Evolutionary conservation across 53 echinoderm and acorn worm species (phyloP).

Genomic region (Patiria pectinifera): DNA sequence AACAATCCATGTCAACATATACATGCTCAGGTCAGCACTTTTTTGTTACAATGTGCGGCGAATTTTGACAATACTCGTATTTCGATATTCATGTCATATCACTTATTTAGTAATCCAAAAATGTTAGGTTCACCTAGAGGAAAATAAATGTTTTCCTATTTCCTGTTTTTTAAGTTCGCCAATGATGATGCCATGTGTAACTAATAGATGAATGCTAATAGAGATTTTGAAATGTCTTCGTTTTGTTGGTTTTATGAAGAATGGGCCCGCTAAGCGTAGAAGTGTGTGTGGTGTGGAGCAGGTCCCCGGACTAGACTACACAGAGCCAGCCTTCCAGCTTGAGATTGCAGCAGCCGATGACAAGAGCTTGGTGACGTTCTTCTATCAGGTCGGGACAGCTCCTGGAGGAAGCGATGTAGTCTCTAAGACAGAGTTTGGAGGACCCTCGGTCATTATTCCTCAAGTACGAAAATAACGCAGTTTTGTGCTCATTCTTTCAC

Average conservation of each 20-base stretch:
- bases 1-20: no score
- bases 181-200: no score
- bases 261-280: neutral
- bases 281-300: conserved; percentile 41
- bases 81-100: no score
- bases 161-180: no score
- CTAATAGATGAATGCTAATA: no score
- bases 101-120: no score
- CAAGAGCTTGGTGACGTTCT: conserved; percentile 51
- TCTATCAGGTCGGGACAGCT: conserved; percentile 59
- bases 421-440: conserved; percentile 47
- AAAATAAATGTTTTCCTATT: no score
- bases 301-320: neutral
- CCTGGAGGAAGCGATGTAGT: conserved; percentile 59
- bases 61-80: no score
- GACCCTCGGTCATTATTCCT: conserved; percentile 50
- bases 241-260: neutral
- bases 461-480: conserved; percentile 4
- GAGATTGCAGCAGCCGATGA: conserved; percentile 56
- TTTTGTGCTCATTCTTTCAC: no score
- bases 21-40: no score
- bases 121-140: no score
- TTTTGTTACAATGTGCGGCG: no score
- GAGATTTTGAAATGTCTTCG: neutral
- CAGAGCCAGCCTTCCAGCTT: conserved; percentile 63